These are phyloP conservation scores for Aproaerema taeniolella DNA, from an alignment of 2,888 invertebrate species.

Conservation along the genomic window DNA sequence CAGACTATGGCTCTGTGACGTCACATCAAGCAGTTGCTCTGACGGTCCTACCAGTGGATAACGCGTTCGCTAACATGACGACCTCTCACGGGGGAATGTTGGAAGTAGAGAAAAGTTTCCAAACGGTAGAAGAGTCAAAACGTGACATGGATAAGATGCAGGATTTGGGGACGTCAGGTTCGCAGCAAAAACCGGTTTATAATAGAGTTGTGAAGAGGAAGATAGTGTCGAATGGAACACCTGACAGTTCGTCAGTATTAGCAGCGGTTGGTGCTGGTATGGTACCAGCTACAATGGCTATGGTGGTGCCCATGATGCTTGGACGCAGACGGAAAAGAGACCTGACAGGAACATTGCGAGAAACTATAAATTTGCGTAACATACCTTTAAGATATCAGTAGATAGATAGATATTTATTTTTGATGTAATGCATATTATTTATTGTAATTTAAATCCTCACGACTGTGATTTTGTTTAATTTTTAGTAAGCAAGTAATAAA, in stretches of 20 bases:
- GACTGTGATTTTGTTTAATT: constrained; percentile 1
- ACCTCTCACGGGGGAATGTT: constrained; percentile 84
- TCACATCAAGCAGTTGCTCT: constrained; percentile 78
- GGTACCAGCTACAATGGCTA: constrained; percentile 88
- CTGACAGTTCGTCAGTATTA: constrained; percentile 80
- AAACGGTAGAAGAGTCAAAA: constrained; percentile 81
- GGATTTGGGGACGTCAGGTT: constrained; percentile 45
- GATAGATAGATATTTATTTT: background rate
- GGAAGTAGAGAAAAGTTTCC: constrained; percentile 84
- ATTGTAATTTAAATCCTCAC: no score
- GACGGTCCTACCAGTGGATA: constrained; percentile 85
- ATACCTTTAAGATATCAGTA: constrained; percentile 35
- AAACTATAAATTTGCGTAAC: constrained; percentile 34
- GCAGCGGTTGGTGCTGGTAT: constrained; percentile 88
- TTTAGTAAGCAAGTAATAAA: no score
- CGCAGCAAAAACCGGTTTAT: constrained; percentile 43
- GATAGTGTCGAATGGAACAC: constrained; percentile 47
- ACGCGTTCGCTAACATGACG: constrained; percentile 79
- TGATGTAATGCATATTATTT: constrained; percentile 2
- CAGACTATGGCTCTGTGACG: constrained; percentile 39
- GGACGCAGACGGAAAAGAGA: constrained; percentile 66
- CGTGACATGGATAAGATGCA: constrained; percentile 56
- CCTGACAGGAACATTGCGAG: constrained; percentile 16
- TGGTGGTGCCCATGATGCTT: constrained; percentile 87
- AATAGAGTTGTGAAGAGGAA: constrained; percentile 50